Evolutionary conservation across 2,888 invertebrate genomes (phyloP), one percentile per base, ranked within the genome.

Genomic region (Vanessa cardui): DNA sequence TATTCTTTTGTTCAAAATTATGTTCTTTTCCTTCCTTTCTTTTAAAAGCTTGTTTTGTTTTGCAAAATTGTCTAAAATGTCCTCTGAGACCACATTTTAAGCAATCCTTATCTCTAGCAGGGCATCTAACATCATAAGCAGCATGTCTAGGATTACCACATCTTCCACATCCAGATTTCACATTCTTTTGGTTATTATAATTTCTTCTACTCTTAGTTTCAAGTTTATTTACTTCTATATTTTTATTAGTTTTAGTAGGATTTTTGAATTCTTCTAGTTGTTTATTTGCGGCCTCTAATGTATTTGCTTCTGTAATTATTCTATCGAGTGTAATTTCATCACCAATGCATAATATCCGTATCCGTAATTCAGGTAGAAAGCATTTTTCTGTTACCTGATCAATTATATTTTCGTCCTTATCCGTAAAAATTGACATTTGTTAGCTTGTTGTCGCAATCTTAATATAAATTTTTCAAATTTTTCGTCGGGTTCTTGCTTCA

Each of bases 321-420:
- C 60, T 49, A 21, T 73, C 70, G 18, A 73, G 33, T 52, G 72
- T 74, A 1, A 68, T 31, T 0, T 8, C 45, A 16, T 77, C 75
- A 2, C 75, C 75, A 1, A 58, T 9, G 9, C 20, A 63, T 12
- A 76, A 26, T n/a, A 72, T 71, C 26, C 70, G 74, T 49, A 75
- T 77, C 16, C 74, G 33, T 2, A 75, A 47, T 21, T 76, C 72
- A 1, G 39, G 5, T 26, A 70, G 71, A 0, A 0, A 12, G 39
- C 74, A 71, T 58, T 75, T 77, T 68, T 77, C 76, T 3, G 59
- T 59, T 1, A 77, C 69, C 58, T 77, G 77, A 21, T 76, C 76
- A 5, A 78, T 72, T 0, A 77, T 15, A 8, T 77, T 33, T 1
- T 77, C 75, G 0, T 78, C 72, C 6, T 20, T 21, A 8, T 52